phyloP scores from a whole-genome alignment of 2,113 vertebrate genomes.

The Colistium nudipinnis region DNA sequence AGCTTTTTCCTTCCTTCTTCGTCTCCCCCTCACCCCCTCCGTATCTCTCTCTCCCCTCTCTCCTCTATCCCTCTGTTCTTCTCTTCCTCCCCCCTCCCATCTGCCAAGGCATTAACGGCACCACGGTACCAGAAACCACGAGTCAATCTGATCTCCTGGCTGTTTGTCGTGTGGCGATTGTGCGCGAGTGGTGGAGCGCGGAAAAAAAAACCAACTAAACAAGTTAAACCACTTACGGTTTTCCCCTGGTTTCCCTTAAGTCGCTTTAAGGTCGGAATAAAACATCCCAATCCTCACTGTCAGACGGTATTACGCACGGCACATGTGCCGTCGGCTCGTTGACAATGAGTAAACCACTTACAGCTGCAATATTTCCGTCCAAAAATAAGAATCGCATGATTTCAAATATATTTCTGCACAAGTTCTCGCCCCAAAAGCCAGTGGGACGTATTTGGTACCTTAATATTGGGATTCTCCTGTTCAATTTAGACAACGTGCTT shows the following conservation, averaged over 20 bases:
- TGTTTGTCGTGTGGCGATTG: constrained; percentile 20
- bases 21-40: constrained; percentile 76
- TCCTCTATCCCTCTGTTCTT: constrained; percentile 79
- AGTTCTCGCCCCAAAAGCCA: not conserved
- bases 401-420: not conserved
- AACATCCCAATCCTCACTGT: not conserved
- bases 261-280: constrained; percentile 14
- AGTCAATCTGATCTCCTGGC: constrained; percentile 49
- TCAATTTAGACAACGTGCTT: not conserved
- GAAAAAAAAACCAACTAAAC: not conserved
- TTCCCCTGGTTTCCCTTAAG: constrained; percentile 1
- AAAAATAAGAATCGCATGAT: too few relatives aligned
- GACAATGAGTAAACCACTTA: not conserved
- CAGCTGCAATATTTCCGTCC: not conserved
- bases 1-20: constrained; percentile 78
- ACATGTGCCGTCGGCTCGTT: not conserved
- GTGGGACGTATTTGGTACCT: not conserved
- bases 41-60: constrained; percentile 74
- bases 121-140: constrained; percentile 51
- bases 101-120: constrained; percentile 50
- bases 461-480: not conserved
- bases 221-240: constrained; percentile 1
- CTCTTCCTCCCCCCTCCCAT: constrained; percentile 55
- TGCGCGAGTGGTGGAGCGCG: constrained; percentile 7
- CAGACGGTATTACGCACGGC: not conserved